These are phyloP conservation scores for Tetranychus cinnabarinus DNA, from an alignment of 1,140 invertebrate species.

Conservation along the genomic window DNA sequence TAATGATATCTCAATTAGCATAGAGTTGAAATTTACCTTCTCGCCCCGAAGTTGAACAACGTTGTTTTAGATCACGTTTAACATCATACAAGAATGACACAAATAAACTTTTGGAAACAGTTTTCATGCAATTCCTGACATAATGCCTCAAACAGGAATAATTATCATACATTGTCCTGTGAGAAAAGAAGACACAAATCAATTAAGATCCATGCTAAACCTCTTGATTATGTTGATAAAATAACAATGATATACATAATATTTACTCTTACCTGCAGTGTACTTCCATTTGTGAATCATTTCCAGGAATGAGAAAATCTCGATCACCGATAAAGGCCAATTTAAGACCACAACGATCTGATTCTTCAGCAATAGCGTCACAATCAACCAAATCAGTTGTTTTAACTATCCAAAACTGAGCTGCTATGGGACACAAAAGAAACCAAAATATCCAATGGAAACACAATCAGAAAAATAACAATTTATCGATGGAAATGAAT, in stretches of 20 bases:
- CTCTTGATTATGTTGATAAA: neutral
- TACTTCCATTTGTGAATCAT: neutral
- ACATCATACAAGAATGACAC: neutral
- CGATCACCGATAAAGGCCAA: neutral
- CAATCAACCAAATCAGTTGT: neutral
- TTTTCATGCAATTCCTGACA: neutral
- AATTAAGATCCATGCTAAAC: too few species aligned
- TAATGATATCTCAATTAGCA: neutral
- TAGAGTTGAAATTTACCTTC: neutral
- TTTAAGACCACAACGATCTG: neutral
- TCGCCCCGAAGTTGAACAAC: neutral
- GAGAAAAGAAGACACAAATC: too few species aligned
- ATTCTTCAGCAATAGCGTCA: neutral
- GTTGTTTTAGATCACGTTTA: neutral
- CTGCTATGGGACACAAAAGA: neutral
- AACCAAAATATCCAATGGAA: too few species aligned
- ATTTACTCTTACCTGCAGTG: conserved; percentile 1
- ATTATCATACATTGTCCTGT: neutral
- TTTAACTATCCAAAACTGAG: neutral
- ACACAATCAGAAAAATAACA: neutral
- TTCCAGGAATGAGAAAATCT: neutral
- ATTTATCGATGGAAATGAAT: neutral
- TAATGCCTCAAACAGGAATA: neutral
- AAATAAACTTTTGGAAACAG: neutral
- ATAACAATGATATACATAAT: neutral